Conservation (phyloP, 2,113 vertebrate species). For the Sarotherodon lohbergeri region DNA sequence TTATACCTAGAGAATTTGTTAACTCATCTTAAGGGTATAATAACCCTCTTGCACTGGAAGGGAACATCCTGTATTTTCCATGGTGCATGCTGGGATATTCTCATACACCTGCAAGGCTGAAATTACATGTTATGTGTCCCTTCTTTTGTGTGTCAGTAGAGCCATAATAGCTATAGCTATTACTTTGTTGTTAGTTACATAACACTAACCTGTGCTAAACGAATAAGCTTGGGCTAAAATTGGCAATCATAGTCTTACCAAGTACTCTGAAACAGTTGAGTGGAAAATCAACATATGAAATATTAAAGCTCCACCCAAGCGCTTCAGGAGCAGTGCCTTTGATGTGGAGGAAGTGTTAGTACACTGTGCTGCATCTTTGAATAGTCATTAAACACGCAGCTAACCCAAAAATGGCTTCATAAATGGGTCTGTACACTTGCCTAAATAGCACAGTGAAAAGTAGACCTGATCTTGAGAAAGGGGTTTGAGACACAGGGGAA, state of each 20-base stretch:
- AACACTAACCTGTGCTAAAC: neutral
- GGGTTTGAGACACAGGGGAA: neutral
- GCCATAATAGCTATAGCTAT: neutral
- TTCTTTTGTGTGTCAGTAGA: neutral
- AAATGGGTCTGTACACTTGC: neutral
- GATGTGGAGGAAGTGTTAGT: conserved; percentile 24
- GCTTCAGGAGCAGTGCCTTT: conserved; percentile 30
- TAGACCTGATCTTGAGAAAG: neutral
- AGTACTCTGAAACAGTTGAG: conserved; percentile 28
- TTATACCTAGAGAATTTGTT: neutral
- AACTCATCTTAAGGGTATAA: neutral
- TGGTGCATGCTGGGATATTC: neutral
- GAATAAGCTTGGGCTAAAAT: conserved; percentile 1
- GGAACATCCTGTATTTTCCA: neutral
- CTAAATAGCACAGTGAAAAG: neutral
- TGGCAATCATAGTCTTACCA: conserved; percentile 4
- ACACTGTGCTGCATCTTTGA: conserved; percentile 13
- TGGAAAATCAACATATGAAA: conserved; percentile 54
- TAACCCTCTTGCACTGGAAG: neutral
- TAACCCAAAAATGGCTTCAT: conserved; percentile 5
- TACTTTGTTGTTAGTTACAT: neutral
- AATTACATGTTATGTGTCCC: neutral
- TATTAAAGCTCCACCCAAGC: conserved; percentile 38
- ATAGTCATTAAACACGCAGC: conserved; percentile 1
- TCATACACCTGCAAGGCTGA: neutral